Evolutionary conservation across 2,797 vertebrate species (phyloP), one percentile per base, ranked within the genome.

Genomic region (Pagetopsis macropterus): DNA sequence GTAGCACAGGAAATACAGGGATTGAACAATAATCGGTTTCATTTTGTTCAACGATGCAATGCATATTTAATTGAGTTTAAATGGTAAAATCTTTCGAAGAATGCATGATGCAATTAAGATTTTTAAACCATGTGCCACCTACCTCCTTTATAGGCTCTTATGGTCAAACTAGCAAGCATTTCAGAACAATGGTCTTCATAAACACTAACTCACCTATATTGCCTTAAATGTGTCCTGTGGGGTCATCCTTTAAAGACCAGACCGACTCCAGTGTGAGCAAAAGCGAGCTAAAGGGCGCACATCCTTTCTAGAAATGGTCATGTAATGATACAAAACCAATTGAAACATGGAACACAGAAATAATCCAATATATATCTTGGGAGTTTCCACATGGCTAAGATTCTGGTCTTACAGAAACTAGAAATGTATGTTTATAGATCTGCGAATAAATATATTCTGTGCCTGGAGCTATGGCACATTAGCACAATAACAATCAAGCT

Each of bases 371-470:
- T 57, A 51, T 78, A 67, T 65, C 46, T 56, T 49, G 3, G 17
- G 43, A 66, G 21, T 46, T 70, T 54, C 65, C 65, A 31, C 41
- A 58, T 4, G 33, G 69, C 27, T 55, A 57, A 64, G 43, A 48
- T 80, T 80, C 75, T 75, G 72, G 77, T 9, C 2, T 58, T 65
- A 57, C 58, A 76, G 48, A 72, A 82, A 48, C 43, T 40, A 46
- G 15, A 77, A 75, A 75, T 86, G 55, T 43, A 78, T 50, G 62
- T 72, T 69, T 68, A 79, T 80, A 83, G 78, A 82, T 77, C 70
- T 41, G n/a, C 44, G 72, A 60, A 76, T 75, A 51, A 54, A 75
- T 79, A 45, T 69, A 84, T 77, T 54, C 9, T 50, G 56, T 33
- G 63, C 64, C 69, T 45, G 41, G 11, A 73, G 76, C 72, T 40